phyloP scores from a whole-genome alignment of 2,888 invertebrate genomes.

The Eupithecia pulchellata region DNA sequence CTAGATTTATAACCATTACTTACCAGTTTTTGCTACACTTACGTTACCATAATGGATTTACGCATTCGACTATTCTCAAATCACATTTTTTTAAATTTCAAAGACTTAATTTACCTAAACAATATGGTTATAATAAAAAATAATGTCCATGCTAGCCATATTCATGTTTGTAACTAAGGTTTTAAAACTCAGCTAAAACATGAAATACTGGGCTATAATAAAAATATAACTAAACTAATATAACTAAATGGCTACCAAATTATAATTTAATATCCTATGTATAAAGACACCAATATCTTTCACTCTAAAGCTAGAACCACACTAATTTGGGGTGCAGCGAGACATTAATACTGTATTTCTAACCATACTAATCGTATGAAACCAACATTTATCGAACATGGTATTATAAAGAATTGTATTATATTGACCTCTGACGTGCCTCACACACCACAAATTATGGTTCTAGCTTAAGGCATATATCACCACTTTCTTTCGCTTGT shows the following conservation, averaged over 20 bases:
- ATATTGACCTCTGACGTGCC: not conserved
- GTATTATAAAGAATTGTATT: too few species aligned
- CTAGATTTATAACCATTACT: not conserved
- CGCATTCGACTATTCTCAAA: not conserved
- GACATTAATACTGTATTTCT: not conserved
- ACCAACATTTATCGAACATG: too few species aligned
- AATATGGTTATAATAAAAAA: too few species aligned
- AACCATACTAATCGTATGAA: not conserved
- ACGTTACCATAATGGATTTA: not conserved
- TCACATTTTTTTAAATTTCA: not conserved
- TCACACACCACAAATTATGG: not conserved
- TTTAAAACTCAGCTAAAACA: not conserved
- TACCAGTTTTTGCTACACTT: not conserved
- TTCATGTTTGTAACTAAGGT: not conserved
- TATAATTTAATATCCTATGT: not conserved
- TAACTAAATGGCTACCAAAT: not conserved
- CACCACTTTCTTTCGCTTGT: slow-evolving; percentile 40
- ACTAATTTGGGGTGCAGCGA: not conserved
- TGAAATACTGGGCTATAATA: not conserved
- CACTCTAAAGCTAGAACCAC: slow-evolving; percentile 1
- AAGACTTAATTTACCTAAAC: too few species aligned
- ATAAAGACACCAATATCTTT: not conserved
- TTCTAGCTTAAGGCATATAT: not conserved
- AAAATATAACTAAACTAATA: not conserved
- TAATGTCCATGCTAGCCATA: not conserved